Percentiles rank a stretch among this genome's conserved stretches.
phyloP scores from a whole-genome alignment of 2,797 vertebrate species.

The Carcharodon carcharias region DNA sequence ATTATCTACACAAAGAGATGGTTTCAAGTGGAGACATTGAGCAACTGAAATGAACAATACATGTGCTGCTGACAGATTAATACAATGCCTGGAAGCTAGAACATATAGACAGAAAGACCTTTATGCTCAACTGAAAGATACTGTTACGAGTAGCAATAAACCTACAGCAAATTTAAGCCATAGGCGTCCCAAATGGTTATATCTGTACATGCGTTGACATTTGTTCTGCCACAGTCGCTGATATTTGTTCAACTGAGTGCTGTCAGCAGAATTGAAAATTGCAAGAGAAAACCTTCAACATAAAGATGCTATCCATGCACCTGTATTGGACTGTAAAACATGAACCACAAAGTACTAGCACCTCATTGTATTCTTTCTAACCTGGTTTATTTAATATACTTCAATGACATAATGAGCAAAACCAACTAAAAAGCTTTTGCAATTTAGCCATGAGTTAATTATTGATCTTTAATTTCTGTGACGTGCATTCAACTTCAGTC shows the following conservation, averaged over 20 bases:
- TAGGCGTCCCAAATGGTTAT: neutral
- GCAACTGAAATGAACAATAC: constrained; percentile 44
- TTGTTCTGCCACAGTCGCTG: constrained; percentile 12
- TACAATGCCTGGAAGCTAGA: constrained; percentile 42
- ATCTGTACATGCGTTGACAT: neutral
- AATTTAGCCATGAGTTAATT: neutral
- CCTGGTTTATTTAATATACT: neutral
- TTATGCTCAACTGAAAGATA: constrained; percentile 41
- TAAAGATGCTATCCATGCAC: neutral
- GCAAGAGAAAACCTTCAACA: neutral
- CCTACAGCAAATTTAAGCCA: constrained; percentile 32
- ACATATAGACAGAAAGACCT: constrained; percentile 41
- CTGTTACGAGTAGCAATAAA: constrained; percentile 41
- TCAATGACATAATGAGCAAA: neutral
- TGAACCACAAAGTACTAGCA: neutral
- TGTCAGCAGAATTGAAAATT: neutral
- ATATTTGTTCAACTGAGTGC: neutral
- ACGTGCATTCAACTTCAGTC: neutral
- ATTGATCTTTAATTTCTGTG: neutral
- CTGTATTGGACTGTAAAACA: neutral
- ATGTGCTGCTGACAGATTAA: constrained; percentile 39
- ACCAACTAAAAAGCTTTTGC: neutral
- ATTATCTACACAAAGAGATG: constrained; percentile 45
- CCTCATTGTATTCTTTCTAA: neutral
- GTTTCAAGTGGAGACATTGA: constrained; percentile 44